Percentiles rank a stretch among this genome's conserved stretches.
phyloP scores from a whole-genome alignment of 1,140 invertebrate genomes.

The Anthonomus grandis region DNA sequence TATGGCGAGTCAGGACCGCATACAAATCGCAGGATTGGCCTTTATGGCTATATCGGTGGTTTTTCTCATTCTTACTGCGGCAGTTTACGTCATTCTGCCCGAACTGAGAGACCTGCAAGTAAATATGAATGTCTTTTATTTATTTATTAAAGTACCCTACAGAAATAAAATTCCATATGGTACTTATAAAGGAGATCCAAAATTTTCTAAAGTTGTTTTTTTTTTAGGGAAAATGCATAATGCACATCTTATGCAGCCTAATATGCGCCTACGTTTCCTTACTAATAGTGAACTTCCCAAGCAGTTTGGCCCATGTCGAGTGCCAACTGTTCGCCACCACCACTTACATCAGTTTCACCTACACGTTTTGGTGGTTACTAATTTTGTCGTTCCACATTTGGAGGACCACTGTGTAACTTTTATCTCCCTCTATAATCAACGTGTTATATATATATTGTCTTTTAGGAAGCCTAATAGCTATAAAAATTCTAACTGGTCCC shows the following conservation, averaged over 20 bases:
- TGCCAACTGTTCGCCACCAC: slow-evolving; percentile 54
- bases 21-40: no score
- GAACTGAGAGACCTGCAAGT: slow-evolving; percentile 36
- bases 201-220: neutral
- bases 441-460: neutral
- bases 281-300: slow-evolving; percentile 51
- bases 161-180: no score
- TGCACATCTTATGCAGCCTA: slow-evolving; percentile 56
- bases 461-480: slow-evolving; percentile 47
- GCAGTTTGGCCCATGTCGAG: slow-evolving; percentile 43
- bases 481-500: slow-evolving; percentile 52
- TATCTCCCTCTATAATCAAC: no score
- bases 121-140: neutral
- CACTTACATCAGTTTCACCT: slow-evolving; percentile 61
- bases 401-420: slow-evolving; percentile 58
- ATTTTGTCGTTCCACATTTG: slow-evolving; percentile 63
- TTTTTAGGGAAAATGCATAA: slow-evolving; percentile 55
- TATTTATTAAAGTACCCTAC: no score
- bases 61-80: slow-evolving; percentile 56
- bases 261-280: slow-evolving; percentile 56
- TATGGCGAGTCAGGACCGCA: no score
- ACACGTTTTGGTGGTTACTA: slow-evolving; percentile 66
- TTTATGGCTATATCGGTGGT: slow-evolving; percentile 58
- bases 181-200: no score
- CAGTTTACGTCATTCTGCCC: slow-evolving; percentile 57